Base-by-base conservation (phyloP, 2,797 vertebrate species). In the Enteromius afrohamiltoni region DNA sequence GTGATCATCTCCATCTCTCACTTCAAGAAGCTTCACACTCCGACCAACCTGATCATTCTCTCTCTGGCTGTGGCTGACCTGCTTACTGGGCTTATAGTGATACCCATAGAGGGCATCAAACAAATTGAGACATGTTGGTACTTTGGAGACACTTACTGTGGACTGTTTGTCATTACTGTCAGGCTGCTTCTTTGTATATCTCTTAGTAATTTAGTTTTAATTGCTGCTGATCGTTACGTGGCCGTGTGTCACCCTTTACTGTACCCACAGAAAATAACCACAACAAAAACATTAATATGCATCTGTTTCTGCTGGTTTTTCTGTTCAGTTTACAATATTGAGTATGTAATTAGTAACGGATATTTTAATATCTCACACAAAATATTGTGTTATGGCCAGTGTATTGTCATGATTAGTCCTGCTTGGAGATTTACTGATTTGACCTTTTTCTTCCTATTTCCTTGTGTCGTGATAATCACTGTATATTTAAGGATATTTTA, bases 271-370 rank as follows among this genome's bases (percentile, higher is more conserved):
- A 83, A 77, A 53, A 83, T 93, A 51, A 92, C 91, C 17, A 47
- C 14, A 19, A 47, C 82, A 23, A 84, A 85, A 42, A 82, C 71
- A 0, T 81, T 87, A 79, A 60, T 85, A 51, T 87, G 37, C n/a
- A 86, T 91, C 67, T 88, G 73, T 47, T 13, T 91, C 31, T 90
- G 84, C 79, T 92, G 92, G 92, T 76, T 67, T 69, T 88, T 87
- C 42, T 90, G 90, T 62, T 77, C 55, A 58, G 0, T 29, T 45
- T 77, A 62, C 9, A 77, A 37, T 26, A 23, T 62, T 0, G 1
- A 34, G 2, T 58, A 14, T 77, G 74, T 60, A 23, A 60, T 45
- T 40, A 45, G 75, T 0, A 3, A 91, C 1, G 34, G 90, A 49
- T 82, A 74, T 82, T 60, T 82, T 42, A 40, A 73, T 17, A 65